phyloP scores from a whole-genome alignment of 2,888 invertebrate genomes.

The Geophilus truncorum region DNA sequence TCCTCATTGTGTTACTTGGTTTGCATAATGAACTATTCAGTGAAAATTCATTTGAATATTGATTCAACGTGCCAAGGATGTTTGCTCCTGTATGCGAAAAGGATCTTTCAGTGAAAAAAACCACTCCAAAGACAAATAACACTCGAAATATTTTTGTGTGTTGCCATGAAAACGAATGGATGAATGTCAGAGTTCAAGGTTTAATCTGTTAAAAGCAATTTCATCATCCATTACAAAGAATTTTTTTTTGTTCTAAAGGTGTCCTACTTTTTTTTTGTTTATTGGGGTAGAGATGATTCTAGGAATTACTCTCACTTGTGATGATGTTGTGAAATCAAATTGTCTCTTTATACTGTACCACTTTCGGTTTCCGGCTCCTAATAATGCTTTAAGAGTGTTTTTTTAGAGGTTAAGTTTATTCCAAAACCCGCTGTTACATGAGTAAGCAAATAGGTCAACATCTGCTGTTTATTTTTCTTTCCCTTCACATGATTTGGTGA shows the following conservation, averaged over 20 bases:
- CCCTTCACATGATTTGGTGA: background rate
- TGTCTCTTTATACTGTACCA: background rate
- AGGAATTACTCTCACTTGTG: background rate
- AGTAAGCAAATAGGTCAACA: constrained; percentile 1
- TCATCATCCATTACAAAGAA: no score
- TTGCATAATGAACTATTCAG: background rate
- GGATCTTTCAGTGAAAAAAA: background rate
- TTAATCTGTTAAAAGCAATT: no score
- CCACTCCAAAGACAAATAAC: background rate
- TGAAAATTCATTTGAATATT: constrained; percentile 1
- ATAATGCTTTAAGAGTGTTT: background rate
- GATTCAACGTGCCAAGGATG: background rate
- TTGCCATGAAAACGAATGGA: no score
- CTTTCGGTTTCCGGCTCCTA: background rate
- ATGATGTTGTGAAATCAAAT: background rate
- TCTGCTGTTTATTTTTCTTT: background rate
- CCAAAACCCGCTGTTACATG: background rate
- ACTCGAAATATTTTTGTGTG: background rate
- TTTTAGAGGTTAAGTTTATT: background rate
- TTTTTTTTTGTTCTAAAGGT: background rate
- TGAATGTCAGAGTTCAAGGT: no score
- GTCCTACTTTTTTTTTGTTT: background rate
- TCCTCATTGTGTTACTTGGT: background rate
- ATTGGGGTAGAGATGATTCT: no score
- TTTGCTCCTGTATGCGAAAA: background rate